Percentiles rank a stretch among this genome's conserved stretches.
Evolutionary conservation across 2,888 invertebrate genomes (phyloP).

Genomic region (Drosophila yooni): DNA sequence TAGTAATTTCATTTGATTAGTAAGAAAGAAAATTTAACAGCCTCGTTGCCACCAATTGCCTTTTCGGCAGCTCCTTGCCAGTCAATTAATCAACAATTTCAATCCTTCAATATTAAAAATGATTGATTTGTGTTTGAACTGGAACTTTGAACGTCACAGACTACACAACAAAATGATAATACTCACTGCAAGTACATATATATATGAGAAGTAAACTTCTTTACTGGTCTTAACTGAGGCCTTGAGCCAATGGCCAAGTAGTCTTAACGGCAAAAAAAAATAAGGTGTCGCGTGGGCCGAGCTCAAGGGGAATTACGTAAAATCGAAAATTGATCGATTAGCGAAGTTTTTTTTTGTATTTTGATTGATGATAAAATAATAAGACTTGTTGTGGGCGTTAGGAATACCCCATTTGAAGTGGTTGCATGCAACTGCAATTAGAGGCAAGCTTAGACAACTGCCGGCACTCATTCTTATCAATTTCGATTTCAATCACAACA

Average conservation of each 20-base stretch:
- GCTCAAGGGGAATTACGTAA: not conserved
- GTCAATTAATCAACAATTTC: not conserved
- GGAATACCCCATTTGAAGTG: not conserved
- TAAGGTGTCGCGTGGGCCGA: constrained; percentile 7
- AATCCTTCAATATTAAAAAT: not conserved
- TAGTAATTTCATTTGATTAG: no score
- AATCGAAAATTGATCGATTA: constrained; percentile 21
- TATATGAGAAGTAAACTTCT: not conserved
- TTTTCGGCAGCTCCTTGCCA: not conserved
- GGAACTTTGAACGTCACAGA: not conserved
- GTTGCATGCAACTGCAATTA: constrained; percentile 19
- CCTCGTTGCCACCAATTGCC: no score
- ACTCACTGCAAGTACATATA: not conserved
- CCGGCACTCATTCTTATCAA: constrained; percentile 26
- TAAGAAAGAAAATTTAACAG: no score
- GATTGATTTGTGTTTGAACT: not conserved
- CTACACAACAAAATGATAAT: not conserved
- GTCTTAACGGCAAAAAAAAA: not conserved
- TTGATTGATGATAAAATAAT: constrained; percentile 15
- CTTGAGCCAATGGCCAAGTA: not conserved
- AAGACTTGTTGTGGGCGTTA: not conserved
- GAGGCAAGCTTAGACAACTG: not conserved
- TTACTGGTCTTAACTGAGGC: constrained; percentile 1
- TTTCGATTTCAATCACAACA: not conserved
- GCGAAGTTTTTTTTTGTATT: not conserved